A percentile compares a stretch with the other conserved stretches of the same genome.
Evolutionary conservation across 2,888 invertebrate genomes (phyloP).

Genomic region (Diaperis boleti): DNA sequence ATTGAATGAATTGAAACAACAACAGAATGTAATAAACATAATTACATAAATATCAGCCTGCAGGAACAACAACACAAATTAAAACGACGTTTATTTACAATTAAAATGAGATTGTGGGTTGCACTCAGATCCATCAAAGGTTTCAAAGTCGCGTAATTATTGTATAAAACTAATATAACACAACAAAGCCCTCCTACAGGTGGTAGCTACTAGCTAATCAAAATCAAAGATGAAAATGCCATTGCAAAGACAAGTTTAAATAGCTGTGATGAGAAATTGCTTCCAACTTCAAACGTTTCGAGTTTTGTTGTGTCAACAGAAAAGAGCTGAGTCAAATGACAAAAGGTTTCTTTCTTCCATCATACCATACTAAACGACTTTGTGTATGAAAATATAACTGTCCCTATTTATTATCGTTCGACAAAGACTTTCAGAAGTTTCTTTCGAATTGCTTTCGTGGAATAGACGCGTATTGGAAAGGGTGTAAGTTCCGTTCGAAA

Average conservation of each 20-base stretch:
- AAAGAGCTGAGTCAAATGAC: constrained; percentile 24
- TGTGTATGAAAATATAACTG: constrained; percentile 38
- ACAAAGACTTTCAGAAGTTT: constrained; percentile 27
- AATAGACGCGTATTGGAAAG: constrained; percentile 17
- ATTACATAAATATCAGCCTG: constrained; percentile 16
- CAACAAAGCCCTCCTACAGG: constrained; percentile 22
- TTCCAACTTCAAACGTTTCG: constrained; percentile 36
- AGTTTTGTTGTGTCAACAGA: constrained; percentile 34
- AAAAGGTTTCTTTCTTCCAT: constrained; percentile 29
- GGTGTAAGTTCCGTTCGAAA: constrained; percentile 23
- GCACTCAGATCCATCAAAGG: constrained; percentile 13
- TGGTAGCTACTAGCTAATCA: constrained; percentile 32
- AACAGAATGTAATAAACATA: constrained; percentile 23
- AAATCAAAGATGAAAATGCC: constrained; percentile 23
- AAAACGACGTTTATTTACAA: constrained; percentile 20
- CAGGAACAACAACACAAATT: constrained; percentile 6
- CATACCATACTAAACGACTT: constrained; percentile 32
- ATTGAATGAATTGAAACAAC: background rate
- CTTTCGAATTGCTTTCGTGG: constrained; percentile 5
- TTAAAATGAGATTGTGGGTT: constrained; percentile 22
- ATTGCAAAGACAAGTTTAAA: constrained; percentile 27
- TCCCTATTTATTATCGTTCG: constrained; percentile 29
- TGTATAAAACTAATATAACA: constrained; percentile 20
- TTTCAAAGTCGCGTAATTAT: constrained; percentile 23
- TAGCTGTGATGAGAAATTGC: constrained; percentile 35